These are phyloP conservation scores for Cryptocheilus praepositus DNA, from an alignment of 2,888 invertebrate species.

Conservation along the genomic window DNA sequence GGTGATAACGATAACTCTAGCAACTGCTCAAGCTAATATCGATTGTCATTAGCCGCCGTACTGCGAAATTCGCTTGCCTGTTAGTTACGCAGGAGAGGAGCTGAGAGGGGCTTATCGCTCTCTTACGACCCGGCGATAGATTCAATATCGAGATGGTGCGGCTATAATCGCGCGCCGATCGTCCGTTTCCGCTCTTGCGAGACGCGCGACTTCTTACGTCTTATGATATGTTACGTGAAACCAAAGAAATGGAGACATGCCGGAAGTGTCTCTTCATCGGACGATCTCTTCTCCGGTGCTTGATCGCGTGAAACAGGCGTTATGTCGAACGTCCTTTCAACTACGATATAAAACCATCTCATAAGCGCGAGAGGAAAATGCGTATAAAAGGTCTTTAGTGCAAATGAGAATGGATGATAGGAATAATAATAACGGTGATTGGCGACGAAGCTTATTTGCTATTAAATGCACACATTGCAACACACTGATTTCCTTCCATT, in stretches of 20 bases:
- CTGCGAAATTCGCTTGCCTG: constrained; percentile 38
- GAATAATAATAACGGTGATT: neutral
- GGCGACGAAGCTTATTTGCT: too few relatives aligned
- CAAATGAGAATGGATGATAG: neutral
- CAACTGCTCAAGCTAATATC: constrained; percentile 50
- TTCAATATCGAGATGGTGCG: constrained; percentile 25
- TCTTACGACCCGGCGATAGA: constrained; percentile 12
- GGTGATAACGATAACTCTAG: constrained; percentile 52
- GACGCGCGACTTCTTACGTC: constrained; percentile 42
- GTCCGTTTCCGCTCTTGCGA: constrained; percentile 4
- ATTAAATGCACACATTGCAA: too few relatives aligned
- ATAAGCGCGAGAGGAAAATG: neutral
- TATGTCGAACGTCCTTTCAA: neutral
- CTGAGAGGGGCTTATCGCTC: neutral
- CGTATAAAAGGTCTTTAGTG: too few relatives aligned
- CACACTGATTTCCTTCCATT: too few relatives aligned
- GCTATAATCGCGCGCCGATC: constrained; percentile 19
- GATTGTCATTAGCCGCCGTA: constrained; percentile 54
- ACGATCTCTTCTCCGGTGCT: constrained; percentile 22
- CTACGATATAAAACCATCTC: neutral
- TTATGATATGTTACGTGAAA: constrained; percentile 66
- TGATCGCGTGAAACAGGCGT: constrained; percentile 27
- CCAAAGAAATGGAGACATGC: constrained; percentile 41
- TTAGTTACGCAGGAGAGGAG: constrained; percentile 28
- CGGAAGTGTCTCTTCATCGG: constrained; percentile 27